phyloP scores from a whole-genome alignment of 2,888 invertebrate genomes.

The Torymus auratus region DNA sequence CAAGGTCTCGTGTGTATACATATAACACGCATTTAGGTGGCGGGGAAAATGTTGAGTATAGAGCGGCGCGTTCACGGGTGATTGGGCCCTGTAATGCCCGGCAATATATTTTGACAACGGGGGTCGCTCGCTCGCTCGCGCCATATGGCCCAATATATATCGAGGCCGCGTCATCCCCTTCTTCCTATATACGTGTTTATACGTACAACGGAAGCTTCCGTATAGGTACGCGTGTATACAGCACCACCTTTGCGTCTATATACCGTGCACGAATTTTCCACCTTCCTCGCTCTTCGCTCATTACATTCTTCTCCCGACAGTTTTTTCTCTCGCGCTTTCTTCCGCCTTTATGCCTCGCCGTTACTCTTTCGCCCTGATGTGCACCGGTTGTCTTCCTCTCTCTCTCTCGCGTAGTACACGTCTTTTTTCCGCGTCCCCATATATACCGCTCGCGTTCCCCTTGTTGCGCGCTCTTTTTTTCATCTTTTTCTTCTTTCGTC shows the following conservation, averaged over 20 bases:
- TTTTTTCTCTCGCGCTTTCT: not conserved
- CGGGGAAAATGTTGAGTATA: slow-evolving; percentile 22
- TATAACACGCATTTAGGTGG: not conserved
- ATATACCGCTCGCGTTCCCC: not conserved
- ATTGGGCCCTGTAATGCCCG: slow-evolving; percentile 51
- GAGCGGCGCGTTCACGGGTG: slow-evolving; percentile 25
- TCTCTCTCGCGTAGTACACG: too few relatives aligned
- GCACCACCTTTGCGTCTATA: not conserved
- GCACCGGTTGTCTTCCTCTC: too few relatives aligned
- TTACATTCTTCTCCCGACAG: slow-evolving; percentile 7
- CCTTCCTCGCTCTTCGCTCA: slow-evolving; percentile 3
- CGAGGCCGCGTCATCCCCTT: not conserved
- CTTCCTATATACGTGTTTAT: not conserved
- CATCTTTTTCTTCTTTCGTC: slow-evolving; percentile 1
- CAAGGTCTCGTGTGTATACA: not conserved
- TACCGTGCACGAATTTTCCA: slow-evolving; percentile 38
- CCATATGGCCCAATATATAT: slow-evolving; percentile 42
- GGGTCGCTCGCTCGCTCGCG: slow-evolving; percentile 1
- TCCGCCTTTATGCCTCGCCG: slow-evolving; percentile 18
- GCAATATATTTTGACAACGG: slow-evolving; percentile 43
- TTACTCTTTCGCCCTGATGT: slow-evolving; percentile 11
- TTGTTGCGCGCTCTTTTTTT: slow-evolving; percentile 10
- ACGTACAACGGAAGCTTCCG: not conserved
- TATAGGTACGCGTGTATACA: not conserved
- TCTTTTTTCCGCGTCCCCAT: not conserved